Evolutionary conservation across 2,888 invertebrate species (phyloP).

Genomic region (Drosophila lutescens): DNA sequence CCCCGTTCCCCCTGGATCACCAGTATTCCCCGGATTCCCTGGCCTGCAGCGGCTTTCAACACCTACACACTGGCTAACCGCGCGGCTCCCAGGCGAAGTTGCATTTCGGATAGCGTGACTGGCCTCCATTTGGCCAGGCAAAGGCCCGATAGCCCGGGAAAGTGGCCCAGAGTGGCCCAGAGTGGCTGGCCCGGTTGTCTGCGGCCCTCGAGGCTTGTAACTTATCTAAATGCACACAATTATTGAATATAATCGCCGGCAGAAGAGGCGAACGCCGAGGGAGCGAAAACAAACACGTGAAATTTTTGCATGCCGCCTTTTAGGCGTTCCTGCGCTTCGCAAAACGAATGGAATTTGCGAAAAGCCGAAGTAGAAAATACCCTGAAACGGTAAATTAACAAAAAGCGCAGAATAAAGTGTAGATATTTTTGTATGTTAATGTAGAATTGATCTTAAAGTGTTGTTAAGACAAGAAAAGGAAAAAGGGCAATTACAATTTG

Average conservation of each 20-base stretch:
- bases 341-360: background rate
- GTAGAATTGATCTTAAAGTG: background rate
- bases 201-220: slow-evolving; percentile 67
- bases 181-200: slow-evolving; percentile 15
- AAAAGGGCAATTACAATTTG: background rate
- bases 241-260: slow-evolving; percentile 78
- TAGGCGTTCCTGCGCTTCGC: slow-evolving; percentile 57
- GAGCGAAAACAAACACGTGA: slow-evolving; percentile 45
- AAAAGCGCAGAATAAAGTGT: background rate
- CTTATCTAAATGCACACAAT: slow-evolving; percentile 81
- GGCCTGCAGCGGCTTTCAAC: slow-evolving; percentile 61
- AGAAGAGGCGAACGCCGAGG: slow-evolving; percentile 49
- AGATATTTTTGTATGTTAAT: no score
- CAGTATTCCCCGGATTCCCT: slow-evolving; percentile 1
- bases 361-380: background rate
- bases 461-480: background rate
- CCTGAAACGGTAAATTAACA: background rate
- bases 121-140: slow-evolving; percentile 58
- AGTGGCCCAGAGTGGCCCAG: slow-evolving; percentile 47
- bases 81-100: slow-evolving; percentile 4
- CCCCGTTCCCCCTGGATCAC: background rate
- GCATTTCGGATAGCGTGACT: slow-evolving; percentile 69
- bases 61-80: slow-evolving; percentile 61
- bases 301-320: slow-evolving; percentile 72
- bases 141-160: slow-evolving; percentile 33